These are phyloP conservation scores for Chironomus riparius DNA, from an alignment of 2,888 invertebrate genomes.

Conservation along the genomic window DNA sequence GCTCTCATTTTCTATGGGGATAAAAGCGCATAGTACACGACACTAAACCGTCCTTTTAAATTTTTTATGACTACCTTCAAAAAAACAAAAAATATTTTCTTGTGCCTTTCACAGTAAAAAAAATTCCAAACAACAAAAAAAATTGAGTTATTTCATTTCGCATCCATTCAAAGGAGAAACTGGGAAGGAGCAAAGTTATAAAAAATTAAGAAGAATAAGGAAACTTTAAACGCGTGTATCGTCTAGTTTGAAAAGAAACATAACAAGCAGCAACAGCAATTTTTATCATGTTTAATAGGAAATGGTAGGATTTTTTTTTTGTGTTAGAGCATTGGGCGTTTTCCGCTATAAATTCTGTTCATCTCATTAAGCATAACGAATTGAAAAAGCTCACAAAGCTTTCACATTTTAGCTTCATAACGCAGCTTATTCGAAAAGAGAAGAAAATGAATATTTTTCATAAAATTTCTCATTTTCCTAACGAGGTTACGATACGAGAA, in stretches of 20 bases:
- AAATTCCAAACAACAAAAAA: not conserved
- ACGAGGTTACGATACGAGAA: not conserved
- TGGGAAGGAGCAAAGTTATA: no score
- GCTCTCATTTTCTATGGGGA: not conserved
- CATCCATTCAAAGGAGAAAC: not conserved
- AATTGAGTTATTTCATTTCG: constrained; percentile 1
- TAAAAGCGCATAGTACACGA: not conserved
- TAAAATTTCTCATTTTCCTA: not conserved
- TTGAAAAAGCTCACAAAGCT: not conserved
- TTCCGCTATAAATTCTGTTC: not conserved
- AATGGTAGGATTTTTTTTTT: not conserved
- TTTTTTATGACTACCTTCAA: not conserved
- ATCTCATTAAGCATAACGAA: not conserved
- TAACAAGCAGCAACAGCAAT: not conserved
- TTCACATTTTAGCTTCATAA: not conserved
- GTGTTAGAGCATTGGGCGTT: not conserved
- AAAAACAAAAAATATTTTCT: not conserved
- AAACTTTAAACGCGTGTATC: not conserved
- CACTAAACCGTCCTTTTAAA: not conserved
- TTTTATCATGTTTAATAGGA: no score
- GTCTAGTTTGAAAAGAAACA: not conserved
- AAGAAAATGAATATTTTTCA: not conserved
- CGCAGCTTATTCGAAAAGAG: not conserved
- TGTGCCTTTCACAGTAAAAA: no score
- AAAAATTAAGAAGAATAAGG: no score